Conservation (phyloP, 2,797 vertebrate genomes). For the Pantherophis alleghaniensis region DNA sequence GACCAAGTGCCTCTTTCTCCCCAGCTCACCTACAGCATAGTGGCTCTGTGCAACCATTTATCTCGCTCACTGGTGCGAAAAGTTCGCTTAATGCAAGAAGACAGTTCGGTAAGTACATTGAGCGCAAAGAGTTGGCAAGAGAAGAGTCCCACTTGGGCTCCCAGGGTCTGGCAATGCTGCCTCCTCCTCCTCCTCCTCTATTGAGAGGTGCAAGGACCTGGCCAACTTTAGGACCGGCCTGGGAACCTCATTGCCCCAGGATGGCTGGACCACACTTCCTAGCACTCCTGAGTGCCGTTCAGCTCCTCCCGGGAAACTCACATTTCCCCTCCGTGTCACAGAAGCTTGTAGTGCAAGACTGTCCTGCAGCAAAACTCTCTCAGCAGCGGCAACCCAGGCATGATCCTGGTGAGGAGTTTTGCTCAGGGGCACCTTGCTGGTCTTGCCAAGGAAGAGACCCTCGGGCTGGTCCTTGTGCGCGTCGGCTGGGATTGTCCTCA, state of each 20-base stretch:
- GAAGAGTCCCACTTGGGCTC: not conserved
- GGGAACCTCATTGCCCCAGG: not conserved
- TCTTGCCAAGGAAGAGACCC: not conserved
- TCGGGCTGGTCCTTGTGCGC: not conserved
- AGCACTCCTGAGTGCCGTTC: not conserved
- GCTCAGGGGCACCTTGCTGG: not conserved
- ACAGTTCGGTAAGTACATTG: conserved; percentile 71
- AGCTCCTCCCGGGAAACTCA: not conserved
- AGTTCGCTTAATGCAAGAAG: conserved; percentile 66
- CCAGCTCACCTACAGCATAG: conserved; percentile 89
- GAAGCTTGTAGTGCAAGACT: not conserved
- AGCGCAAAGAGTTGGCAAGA: fast-evolving
- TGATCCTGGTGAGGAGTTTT: not conserved
- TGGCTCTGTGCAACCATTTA: conserved; percentile 91
- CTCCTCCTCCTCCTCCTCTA: not conserved
- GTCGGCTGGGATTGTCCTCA: not conserved
- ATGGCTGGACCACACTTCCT: not conserved
- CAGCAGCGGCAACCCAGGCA: not conserved
- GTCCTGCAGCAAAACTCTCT: not conserved
- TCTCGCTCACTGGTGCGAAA: conserved; percentile 86
- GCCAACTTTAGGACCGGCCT: not conserved
- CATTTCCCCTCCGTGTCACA: not conserved
- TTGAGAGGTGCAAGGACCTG: not conserved
- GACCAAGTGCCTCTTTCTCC: conserved; percentile 29
- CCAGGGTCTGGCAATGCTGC: too few relatives aligned